Conservation (phyloP, 1,140 invertebrate species). For the Drosophila mojavensis region DNA sequence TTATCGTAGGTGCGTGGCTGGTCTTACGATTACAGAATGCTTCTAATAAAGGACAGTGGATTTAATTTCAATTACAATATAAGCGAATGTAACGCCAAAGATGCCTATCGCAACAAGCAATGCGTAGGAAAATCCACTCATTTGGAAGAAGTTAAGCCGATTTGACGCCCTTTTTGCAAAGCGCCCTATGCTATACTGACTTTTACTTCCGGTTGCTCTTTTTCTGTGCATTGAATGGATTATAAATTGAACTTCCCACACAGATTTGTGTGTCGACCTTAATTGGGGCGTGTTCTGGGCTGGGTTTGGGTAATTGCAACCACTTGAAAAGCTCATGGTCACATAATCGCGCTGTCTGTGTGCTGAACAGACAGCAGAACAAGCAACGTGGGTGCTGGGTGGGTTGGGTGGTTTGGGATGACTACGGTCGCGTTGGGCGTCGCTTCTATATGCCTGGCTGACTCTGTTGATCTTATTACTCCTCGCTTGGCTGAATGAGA, state of each 20-base stretch:
- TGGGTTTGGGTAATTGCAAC: conserved; percentile 71
- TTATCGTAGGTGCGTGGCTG: neutral
- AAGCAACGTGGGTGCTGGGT: conserved; percentile 40
- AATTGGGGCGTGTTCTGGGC: conserved; percentile 70
- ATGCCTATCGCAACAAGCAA: conserved; percentile 44
- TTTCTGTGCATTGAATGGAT: conserved; percentile 35
- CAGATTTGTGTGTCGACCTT: conserved; percentile 67
- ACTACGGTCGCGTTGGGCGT: conserved; percentile 45
- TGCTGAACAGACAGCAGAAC: conserved; percentile 50
- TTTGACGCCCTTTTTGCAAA: conserved; percentile 51
- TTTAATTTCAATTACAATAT: conserved; percentile 69
- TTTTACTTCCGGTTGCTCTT: conserved; percentile 58
- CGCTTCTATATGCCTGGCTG: conserved; percentile 68
- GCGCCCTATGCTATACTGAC: conserved; percentile 11
- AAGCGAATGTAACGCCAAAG: conserved; percentile 62
- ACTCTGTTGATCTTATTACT: conserved; percentile 78
- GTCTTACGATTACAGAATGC: neutral
- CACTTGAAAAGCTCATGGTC: conserved; percentile 69
- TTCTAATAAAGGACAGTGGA: conserved; percentile 1
- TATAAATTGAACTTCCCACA: conserved; percentile 73
- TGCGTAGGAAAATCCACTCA: conserved; percentile 53
- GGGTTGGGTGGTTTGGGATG: conserved; percentile 26
- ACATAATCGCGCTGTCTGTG: conserved; percentile 66
- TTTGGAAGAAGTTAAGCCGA: conserved; percentile 76
- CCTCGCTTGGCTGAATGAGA: conserved; percentile 76